Base-by-base conservation (phyloP, 2,888 invertebrate genomes). In the Drosophila paracracens region DNA sequence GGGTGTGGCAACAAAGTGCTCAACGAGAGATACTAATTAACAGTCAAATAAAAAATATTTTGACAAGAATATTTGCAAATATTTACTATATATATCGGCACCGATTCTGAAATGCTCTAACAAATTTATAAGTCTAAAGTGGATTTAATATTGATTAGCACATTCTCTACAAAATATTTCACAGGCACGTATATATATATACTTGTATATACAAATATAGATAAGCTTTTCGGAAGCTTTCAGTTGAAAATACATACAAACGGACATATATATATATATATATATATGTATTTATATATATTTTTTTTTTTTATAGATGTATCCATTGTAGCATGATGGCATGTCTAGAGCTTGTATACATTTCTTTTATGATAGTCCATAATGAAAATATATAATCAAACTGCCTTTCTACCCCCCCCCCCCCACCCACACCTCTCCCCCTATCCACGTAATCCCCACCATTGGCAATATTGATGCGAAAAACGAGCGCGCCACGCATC, bases 301-400 rank as follows among this genome's bases (percentile, higher is more conserved):
- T 40, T 0, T 54, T 40, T 0, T 54, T n/a, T 64, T 50, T 61
- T 31, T 31, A 31, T 10, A 33, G 11, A 13, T n/a, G 27, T 50
- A 38, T 35, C 2, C 25, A 7, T 25, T 16, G 7, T 25, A n/a
- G 50, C 35, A 66, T 66, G 66, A 40, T 66, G 40, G 66, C 67
- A 50, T 54, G 67, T 65, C 54, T 36, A n/a, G 27, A 54, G 16
- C 35, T 33, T 53, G 53, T 35, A 21, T 33, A 33, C 33, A 11
- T 56, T 10, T 10, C 1, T 56, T 40, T 56, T 36, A 54, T 36
- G 36, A 54, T 36, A 36, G 56, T 7, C 25, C 2, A 21, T 60
- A 65, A 38, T 27, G 33, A 11, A 27, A 52, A 43, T 35, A 35
- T 31, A 38, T 66, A 64, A 48, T 53, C 46, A 48, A 64, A 48